Base-by-base conservation (phyloP, 2,888 invertebrate species). In the Aelia acuminata region DNA sequence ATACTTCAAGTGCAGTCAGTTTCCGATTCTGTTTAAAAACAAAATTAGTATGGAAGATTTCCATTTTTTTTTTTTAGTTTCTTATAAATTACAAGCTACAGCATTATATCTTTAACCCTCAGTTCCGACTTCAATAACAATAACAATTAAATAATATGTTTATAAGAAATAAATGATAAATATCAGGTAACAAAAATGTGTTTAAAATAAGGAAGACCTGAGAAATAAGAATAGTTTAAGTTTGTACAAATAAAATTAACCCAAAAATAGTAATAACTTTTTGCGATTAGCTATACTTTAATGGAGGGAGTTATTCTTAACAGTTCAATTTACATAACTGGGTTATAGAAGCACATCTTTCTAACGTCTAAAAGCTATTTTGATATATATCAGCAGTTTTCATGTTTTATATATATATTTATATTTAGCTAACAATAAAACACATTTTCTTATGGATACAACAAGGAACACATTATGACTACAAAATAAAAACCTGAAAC, bases 401-500 rank as follows among this genome's bases (percentile, higher is more conserved):
- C 75, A 80, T 84, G 35, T 80, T 84, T 87, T 53, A 80, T 87
- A 87, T 84, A 87, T 84, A 87, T 80, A 50, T 87, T 80, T 88
- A 75, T 43, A 75, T 57, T 57, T 84, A 49, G 53, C 88, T 88
- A 88, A 88, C 88, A 88, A 88, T 88, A 63, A 88, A 88, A 88
- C 88, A 84, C 88, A 53, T 88, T 84, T 88, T 80, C 39, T 84
- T 88, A 88, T 48, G 57, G 57, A 88, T 88, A 87, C 88, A 88
- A 88, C 88, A 87, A 88, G 88, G 88, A 88, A 88, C 88, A 88
- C 88, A 87, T 80, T 87, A 70, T 87, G 88, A 88, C 88, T 88
- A 88, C 88, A 86, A 88, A 87, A 88, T 80, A 84, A 88, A 57
- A 88, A 87, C 48, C 84, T 35, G 84, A 84, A 88, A 84, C 84